Evolutionary conservation across 2,888 invertebrate species (phyloP), one percentile per base, ranked within the genome.

Genomic region (Spicauda simplicius): DNA sequence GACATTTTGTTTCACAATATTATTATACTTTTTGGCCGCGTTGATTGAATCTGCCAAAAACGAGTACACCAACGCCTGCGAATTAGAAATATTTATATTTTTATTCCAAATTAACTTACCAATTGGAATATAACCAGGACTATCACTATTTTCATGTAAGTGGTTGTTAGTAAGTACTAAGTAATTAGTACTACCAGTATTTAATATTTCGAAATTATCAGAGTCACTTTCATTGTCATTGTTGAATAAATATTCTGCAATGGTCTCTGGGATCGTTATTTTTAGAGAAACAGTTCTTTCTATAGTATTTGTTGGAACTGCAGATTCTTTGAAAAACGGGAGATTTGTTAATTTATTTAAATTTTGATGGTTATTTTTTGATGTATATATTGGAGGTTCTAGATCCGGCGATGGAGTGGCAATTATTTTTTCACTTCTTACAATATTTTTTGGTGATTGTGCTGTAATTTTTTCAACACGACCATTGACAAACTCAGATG

Each of bases 51-150:
- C 91, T 63, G 90, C 86, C 79, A 93, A 80, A 72, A 92, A 83
- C 20, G 90, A 90, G 76, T 89, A 89, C 79, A 91, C 90, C 81
- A 92, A 77, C 70, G 89, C 91, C 89, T 92, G 92, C 84, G 93
- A 91, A 92, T 88, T 80, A 82, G 91, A 92, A 87, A 90, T 76
- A 71, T 87, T 87, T 63, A 83, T 76, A 71, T 82, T 82, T 83
- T 88, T 87, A 82, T 84, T 83, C 70, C 80, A 80, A 37, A 83
- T 80, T 58, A 90, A 72, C 78, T 85, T 90, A 8, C 87, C 91
- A n/a, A 92, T 82, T 0, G 91, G 88, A 66, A 88, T 85, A 63
- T 87, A 84, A 67, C 77, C 85, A 14, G 81, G 78, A 55, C 16
- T 6, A 45, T 45, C n/a, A 30, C 73, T 67, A 55, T 75, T 76